Evolutionary conservation across 2,888 invertebrate genomes (phyloP).

Genomic region (Xylota sylvarum): DNA sequence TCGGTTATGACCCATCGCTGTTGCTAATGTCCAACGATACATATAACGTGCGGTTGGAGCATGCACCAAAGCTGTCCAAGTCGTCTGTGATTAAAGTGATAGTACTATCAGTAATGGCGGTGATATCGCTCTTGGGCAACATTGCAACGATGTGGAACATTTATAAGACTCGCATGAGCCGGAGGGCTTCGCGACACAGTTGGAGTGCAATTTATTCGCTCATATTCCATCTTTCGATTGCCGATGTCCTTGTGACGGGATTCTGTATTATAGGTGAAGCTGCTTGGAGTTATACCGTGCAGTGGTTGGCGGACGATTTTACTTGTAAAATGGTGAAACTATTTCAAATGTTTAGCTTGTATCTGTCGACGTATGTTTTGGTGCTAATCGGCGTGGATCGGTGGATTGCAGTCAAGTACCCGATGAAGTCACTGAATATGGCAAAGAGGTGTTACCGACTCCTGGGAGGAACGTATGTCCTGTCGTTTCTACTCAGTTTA

Average conservation of each 20-base stretch:
- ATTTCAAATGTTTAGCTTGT: slow-evolving; percentile 92
- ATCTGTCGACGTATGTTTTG: slow-evolving; percentile 92
- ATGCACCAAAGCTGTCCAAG: slow-evolving; percentile 89
- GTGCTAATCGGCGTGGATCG: slow-evolving; percentile 93
- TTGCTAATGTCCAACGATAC: slow-evolving; percentile 60
- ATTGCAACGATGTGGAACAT: slow-evolving; percentile 92
- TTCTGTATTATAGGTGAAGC: slow-evolving; percentile 93
- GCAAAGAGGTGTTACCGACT: slow-evolving; percentile 89
- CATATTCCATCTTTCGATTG: slow-evolving; percentile 92
- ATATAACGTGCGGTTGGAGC: slow-evolving; percentile 84
- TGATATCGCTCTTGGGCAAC: slow-evolving; percentile 91
- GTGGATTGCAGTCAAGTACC: slow-evolving; percentile 92
- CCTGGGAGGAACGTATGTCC: slow-evolving; percentile 89
- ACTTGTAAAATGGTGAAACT: slow-evolving; percentile 93
- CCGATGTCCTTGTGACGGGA: slow-evolving; percentile 92
- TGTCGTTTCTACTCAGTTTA: slow-evolving; percentile 90
- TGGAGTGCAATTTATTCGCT: slow-evolving; percentile 91
- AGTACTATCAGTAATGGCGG: slow-evolving; percentile 89
- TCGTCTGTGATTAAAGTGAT: slow-evolving; percentile 88
- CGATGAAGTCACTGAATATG: slow-evolving; percentile 89
- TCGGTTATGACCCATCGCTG: slow-evolving; percentile 19
- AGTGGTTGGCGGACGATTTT: slow-evolving; percentile 92
- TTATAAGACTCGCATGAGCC: slow-evolving; percentile 87
- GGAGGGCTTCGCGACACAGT: slow-evolving; percentile 87
- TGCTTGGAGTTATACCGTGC: slow-evolving; percentile 92